Evolutionary conservation across 2,113 vertebrate species (phyloP).

Genomic region (Hyla sarda): DNA sequence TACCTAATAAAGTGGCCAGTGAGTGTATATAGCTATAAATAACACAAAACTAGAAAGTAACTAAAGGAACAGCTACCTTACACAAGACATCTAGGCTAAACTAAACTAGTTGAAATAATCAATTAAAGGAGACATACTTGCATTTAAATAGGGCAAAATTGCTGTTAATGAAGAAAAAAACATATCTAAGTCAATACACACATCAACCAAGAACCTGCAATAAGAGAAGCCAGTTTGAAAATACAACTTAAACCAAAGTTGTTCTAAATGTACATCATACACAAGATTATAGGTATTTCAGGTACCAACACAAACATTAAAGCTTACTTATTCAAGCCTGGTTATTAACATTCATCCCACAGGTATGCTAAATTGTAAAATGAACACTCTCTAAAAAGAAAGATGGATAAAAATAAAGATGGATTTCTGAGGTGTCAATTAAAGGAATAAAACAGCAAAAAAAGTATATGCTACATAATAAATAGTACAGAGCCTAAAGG

Average conservation of each 20-base stretch:
- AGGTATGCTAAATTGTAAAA: no score
- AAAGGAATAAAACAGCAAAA: no score
- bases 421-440: no score
- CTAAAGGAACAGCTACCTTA: conserved; percentile 57
- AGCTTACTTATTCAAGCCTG: no score
- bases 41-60: conserved; percentile 1
- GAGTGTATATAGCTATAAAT: background rate
- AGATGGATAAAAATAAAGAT: no score
- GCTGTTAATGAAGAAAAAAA: conserved; percentile 73
- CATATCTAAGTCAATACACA: conserved; percentile 56
- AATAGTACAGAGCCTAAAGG: no score
- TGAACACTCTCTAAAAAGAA: no score
- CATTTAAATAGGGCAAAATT: conserved; percentile 85
- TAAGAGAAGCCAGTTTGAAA: background rate
- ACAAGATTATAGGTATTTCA: background rate
- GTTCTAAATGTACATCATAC: conserved; percentile 4
- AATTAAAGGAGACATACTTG: conserved; percentile 81
- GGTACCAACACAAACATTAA: background rate
- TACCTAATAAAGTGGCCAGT: no score
- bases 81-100: conserved; percentile 67
- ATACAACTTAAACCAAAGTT: background rate
- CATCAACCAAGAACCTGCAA: background rate
- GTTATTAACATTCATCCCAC: no score
- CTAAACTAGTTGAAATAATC: conserved; percentile 73
- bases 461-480: no score